Base-by-base conservation (phyloP, 1,140 invertebrate genomes). In the Caenorhabditis latens region DNA sequence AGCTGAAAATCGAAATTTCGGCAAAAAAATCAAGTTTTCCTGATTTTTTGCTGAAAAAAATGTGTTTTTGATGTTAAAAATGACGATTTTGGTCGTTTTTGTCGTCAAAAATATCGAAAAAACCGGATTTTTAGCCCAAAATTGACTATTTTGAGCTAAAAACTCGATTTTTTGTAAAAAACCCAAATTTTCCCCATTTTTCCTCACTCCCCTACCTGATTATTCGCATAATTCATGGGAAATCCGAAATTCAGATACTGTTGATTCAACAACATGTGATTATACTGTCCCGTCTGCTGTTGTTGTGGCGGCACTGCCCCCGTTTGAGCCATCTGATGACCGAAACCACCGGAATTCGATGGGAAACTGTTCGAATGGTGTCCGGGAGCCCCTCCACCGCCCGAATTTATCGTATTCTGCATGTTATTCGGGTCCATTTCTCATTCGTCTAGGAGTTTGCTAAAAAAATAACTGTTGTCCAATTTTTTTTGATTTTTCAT, bases 221-320 rank as follows among this genome's bases (percentile, higher is more conserved):
- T 83, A 87, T 88, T 88, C 42, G 21, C 79, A 50, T 88, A 88
- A 24, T 58, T 48, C 50, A 67, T 82, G 14, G n/a, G 24, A 21
- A 88, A 86, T 0, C 46, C 46, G 24, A 79, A 79, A 24, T 88
- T 88, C 40, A 88, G 16, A 42, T 88, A 88, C 50, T 85, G 87
- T 32, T 87, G 87, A 16, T 88, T 87, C 6, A 89, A 19, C 13
- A 89, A 46, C 86, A 86, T 86, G 6, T 53, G 86, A 67, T 86
- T 86, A 21, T 86, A 86, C 42, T 86, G 85, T 42, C 55, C 83
- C 32, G 32, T 1, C 2, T 8, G 57, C 65, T 43, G 43, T n/a
- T 46, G 85, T 13, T 65, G 58, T 42, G 13, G 67, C 42, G 61
- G 84, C 53, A 58, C 50, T 53, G 7, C 53, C 83, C 53, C 83